Conservation (phyloP, 2,888 invertebrate genomes). For the Endomychus coccineus region DNA sequence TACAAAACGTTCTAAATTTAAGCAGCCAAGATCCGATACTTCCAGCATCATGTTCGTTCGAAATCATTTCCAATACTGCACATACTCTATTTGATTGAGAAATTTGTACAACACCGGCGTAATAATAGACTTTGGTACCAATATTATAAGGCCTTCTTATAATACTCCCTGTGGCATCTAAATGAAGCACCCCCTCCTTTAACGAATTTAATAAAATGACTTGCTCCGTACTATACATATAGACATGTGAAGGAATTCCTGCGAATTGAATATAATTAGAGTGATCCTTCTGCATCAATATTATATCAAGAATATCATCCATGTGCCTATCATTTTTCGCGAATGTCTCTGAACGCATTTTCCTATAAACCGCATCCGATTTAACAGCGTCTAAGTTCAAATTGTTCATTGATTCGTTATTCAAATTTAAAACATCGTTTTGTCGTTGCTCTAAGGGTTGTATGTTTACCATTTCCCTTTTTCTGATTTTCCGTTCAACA, state of each 20-base stretch:
- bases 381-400: no score
- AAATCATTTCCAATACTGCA: not conserved
- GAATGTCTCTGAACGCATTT: no score
- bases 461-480: not conserved
- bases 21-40: slow-evolving; percentile 1
- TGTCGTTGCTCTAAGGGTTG: not conserved
- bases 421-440: slow-evolving; percentile 1
- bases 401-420: not conserved
- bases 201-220: no score
- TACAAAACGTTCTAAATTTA: slow-evolving; percentile 1
- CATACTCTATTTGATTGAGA: not conserved
- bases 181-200: no score
- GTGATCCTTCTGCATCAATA: no score
- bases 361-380: no score
- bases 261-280: slow-evolving; percentile 3
- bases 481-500: not conserved
- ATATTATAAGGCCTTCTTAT: not conserved
- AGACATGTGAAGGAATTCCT: slow-evolving; percentile 2
- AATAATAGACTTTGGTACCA: slow-evolving; percentile 1
- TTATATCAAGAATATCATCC: no score
- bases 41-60: not conserved
- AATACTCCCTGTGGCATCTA: not conserved
- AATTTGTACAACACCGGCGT: slow-evolving; percentile 1
- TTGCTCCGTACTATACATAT: slow-evolving; percentile 3
- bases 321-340: no score